A percentile compares a stretch with the other conserved stretches of the same genome.
Evolutionary conservation across 2,888 invertebrate species (phyloP).

Genomic region (Syritta pipiens): DNA sequence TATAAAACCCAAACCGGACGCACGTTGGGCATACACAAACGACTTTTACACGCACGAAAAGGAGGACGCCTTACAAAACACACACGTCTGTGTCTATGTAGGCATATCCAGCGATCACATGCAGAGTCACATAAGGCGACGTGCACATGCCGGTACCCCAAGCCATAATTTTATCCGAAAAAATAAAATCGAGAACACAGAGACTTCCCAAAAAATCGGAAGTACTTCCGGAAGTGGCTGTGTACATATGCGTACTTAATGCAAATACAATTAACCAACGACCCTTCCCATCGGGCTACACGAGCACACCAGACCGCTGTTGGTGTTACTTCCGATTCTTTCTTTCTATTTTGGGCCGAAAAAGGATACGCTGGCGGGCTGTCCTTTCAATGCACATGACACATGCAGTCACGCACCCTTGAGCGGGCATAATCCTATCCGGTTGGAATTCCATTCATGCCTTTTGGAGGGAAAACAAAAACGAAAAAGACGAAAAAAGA

Average conservation of each 20-base stretch:
- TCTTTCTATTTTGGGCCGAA: constrained; percentile 45
- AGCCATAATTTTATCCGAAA: constrained; percentile 49
- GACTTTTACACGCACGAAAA: constrained; percentile 23
- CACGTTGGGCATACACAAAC: constrained; percentile 59
- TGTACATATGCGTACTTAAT: constrained; percentile 61
- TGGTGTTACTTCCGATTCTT: constrained; percentile 63
- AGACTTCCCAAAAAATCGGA: constrained; percentile 48
- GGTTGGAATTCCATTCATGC: constrained; percentile 59
- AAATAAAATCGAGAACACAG: neutral
- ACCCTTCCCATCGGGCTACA: constrained; percentile 26
- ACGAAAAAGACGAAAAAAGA: neutral
- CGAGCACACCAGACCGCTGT: neutral
- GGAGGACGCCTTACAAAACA: constrained; percentile 20
- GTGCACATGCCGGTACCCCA: constrained; percentile 37
- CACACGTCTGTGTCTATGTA: constrained; percentile 1
- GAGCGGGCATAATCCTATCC: constrained; percentile 60
- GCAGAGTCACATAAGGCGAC: constrained; percentile 53
- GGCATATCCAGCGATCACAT: constrained; percentile 45
- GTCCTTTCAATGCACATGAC: constrained; percentile 29
- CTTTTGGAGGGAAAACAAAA: no score
- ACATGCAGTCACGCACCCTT: constrained; percentile 68
- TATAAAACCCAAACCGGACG: constrained; percentile 61
- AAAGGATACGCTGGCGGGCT: constrained; percentile 46
- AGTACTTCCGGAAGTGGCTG: constrained; percentile 67
- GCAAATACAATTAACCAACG: constrained; percentile 63